Evolutionary conservation across 1,140 invertebrate genomes (phyloP).

Genomic region (Lutraria rhynchaena): DNA sequence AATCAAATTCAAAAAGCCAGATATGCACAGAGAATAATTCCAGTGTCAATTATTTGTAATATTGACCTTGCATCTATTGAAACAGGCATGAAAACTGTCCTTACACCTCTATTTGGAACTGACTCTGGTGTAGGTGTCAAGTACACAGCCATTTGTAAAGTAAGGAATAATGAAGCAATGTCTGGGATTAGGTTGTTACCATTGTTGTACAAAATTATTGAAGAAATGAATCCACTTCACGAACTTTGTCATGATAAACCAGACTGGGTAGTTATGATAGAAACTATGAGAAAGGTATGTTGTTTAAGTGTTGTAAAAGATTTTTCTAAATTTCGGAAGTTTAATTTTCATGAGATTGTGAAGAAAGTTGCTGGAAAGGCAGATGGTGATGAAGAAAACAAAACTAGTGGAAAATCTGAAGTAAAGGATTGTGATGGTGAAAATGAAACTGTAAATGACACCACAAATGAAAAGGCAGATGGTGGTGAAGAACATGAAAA

Average conservation of each 20-base stretch:
- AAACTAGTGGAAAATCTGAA: background rate
- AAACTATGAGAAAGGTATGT: constrained; percentile 78
- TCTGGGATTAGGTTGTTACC: constrained; percentile 84
- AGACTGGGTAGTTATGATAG: constrained; percentile 76
- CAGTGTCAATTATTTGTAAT: constrained; percentile 91
- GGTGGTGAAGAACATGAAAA: background rate
- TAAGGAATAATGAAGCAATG: constrained; percentile 89
- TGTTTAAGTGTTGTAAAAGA: constrained; percentile 80
- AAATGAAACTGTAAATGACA: background rate
- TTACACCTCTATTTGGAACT: constrained; percentile 88
- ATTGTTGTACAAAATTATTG: constrained; percentile 66
- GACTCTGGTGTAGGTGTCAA: constrained; percentile 84
- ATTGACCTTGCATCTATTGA: constrained; percentile 89
- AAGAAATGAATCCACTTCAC: constrained; percentile 69
- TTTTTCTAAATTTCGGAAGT: constrained; percentile 78
- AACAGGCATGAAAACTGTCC: constrained; percentile 85
- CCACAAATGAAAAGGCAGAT: background rate
- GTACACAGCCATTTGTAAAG: constrained; percentile 91
- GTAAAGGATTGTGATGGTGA: background rate
- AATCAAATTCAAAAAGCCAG: constrained; percentile 89
- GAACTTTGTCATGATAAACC: constrained; percentile 73
- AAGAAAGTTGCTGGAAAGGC: constrained; percentile 12
- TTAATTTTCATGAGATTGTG: constrained; percentile 78
- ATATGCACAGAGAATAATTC: constrained; percentile 90
- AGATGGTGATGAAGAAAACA: background rate